A percentile compares a stretch with the other conserved stretches of the same genome.
These are phyloP conservation scores for Sanderia malayensis DNA, from an alignment of 30 jellyfish, hydroid and myxozoan species.

Conservation along the genomic window DNA sequence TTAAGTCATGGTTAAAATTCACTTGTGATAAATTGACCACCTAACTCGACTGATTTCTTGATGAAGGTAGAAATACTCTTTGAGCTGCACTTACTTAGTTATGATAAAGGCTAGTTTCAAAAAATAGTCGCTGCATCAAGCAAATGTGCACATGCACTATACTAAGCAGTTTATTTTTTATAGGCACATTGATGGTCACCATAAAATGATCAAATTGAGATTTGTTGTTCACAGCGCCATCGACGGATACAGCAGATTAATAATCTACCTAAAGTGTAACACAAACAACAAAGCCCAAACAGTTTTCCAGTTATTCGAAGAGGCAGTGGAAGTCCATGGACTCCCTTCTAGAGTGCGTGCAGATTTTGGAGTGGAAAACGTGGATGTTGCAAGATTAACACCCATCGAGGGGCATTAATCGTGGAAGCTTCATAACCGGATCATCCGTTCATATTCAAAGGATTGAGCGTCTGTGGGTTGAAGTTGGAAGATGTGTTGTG, in stretches of 20 bases:
- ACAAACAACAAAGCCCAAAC: slow-evolving; percentile 1
- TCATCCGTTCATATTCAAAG: neutral
- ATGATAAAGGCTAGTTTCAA: too few species aligned
- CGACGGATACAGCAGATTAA: neutral
- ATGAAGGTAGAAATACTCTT: neutral
- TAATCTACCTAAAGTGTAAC: slow-evolving; percentile 1
- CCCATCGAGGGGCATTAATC: slow-evolving; percentile 8
- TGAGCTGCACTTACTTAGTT: neutral
- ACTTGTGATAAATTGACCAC: neutral
- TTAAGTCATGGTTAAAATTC: neutral
- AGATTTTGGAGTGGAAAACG: neutral
- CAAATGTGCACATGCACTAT: too few species aligned
- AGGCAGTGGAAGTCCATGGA: slow-evolving; percentile 4
- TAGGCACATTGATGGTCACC: slow-evolving; percentile 1
- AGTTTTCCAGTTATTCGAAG: neutral
- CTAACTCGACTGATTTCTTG: slow-evolving; percentile 2
- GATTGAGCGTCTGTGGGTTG: slow-evolving; percentile 4
- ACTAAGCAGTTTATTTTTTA: too few species aligned
- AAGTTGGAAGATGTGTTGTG: slow-evolving; percentile 2
- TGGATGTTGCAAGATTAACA: neutral
- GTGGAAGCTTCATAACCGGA: slow-evolving; percentile 2
- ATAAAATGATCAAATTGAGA: neutral
- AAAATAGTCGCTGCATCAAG: slow-evolving; percentile 2
- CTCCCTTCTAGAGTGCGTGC: neutral
- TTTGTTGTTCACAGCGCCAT: slow-evolving; percentile 1